These are phyloP conservation scores for Drymodes brunneopygia DNA, from an alignment of 2,113 vertebrate species.

Conservation along the genomic window DNA sequence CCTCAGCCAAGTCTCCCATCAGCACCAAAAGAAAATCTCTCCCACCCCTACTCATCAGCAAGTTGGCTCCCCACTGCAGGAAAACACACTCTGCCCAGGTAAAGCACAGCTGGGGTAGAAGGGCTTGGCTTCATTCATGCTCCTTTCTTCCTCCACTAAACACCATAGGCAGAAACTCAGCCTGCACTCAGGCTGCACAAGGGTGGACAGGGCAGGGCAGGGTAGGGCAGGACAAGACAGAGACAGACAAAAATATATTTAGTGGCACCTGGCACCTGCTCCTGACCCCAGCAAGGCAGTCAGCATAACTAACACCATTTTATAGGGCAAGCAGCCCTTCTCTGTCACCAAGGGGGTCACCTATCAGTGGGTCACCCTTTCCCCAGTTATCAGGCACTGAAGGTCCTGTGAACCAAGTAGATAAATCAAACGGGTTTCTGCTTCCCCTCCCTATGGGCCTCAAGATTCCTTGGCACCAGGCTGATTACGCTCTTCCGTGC, in stretches of 20 bases:
- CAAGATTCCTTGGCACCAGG: background rate
- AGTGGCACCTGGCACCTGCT: background rate
- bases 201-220: background rate
- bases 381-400: background rate
- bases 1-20: background rate
- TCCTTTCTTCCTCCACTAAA: background rate
- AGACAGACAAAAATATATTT: background rate
- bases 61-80: background rate
- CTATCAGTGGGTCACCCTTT: background rate
- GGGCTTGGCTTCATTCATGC: background rate
- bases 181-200: background rate
- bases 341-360: rapidly evolving
- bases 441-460: background rate
- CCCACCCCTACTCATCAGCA: background rate
- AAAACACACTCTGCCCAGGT: background rate
- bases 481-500: background rate
- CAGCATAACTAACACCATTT: background rate
- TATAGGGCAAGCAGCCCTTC: background rate
- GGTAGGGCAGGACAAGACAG: background rate
- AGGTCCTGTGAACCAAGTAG: background rate
- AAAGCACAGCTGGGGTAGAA: background rate
- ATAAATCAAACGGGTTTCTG: background rate
- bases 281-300: background rate
- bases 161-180: background rate
- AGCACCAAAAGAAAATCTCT: background rate